Evolutionary conservation across 2,113 vertebrate genomes (phyloP).

Genomic region (Zootoca vivipara): DNA sequence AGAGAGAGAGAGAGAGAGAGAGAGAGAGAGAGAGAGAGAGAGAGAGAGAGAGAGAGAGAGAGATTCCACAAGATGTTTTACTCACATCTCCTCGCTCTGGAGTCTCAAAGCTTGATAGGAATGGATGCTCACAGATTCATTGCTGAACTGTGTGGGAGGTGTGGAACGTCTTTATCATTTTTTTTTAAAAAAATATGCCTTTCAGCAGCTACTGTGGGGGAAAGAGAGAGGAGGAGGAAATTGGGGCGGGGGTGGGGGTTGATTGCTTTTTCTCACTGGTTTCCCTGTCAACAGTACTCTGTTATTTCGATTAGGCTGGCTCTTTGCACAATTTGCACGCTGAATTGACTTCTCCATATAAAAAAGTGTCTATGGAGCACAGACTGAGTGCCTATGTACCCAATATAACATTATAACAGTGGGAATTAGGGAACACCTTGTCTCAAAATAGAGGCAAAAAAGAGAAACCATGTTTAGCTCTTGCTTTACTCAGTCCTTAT

Average conservation of each 20-base stretch:
- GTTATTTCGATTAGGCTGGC: slow-evolving; percentile 8
- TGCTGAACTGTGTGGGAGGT: slow-evolving; percentile 76
- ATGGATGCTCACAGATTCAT: slow-evolving; percentile 70
- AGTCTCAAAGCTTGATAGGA: slow-evolving; percentile 68
- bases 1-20: too few relatives aligned
- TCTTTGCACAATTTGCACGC: slow-evolving; percentile 9
- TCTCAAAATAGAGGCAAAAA: neutral
- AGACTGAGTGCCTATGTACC: neutral
- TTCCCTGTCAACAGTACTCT: slow-evolving; percentile 24
- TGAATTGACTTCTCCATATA: neutral
- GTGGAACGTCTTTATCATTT: slow-evolving; percentile 55
- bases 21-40: too few relatives aligned
- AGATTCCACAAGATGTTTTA: slow-evolving; percentile 44
- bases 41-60: slow-evolving; percentile 25
- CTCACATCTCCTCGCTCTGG: slow-evolving; percentile 65
- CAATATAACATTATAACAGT: too few relatives aligned
- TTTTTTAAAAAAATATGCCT: slow-evolving; percentile 59
- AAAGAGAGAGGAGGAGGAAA: slow-evolving; percentile 52
- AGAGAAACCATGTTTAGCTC: neutral
- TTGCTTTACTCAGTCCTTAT: neutral
- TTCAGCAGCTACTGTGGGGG: slow-evolving; percentile 61
- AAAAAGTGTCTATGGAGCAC: neutral
- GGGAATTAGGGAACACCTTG: neutral
- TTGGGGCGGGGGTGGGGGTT: slow-evolving; percentile 32
- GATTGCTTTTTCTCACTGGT: slow-evolving; percentile 25